Conservation (phyloP, 2,797 vertebrate species). For the Kryptopterus vitreolus region DNA sequence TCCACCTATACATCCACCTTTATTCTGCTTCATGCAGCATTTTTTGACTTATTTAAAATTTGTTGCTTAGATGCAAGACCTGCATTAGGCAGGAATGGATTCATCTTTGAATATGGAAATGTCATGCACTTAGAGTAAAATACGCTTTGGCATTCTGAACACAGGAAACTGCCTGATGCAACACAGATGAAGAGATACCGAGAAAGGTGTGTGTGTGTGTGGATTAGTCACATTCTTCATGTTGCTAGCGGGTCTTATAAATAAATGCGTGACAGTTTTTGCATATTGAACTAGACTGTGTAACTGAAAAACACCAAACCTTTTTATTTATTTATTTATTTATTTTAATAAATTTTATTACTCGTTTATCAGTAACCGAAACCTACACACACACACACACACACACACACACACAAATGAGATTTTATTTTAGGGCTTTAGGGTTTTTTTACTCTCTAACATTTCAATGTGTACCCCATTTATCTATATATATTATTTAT, state of each 20-base stretch:
- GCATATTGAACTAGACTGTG: conserved; percentile 19
- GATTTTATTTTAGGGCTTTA: too few relatives aligned
- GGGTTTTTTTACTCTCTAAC: too few relatives aligned
- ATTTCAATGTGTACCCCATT: too few relatives aligned
- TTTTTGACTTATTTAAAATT: neutral
- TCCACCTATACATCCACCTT: neutral
- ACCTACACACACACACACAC: too few relatives aligned
- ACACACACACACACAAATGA: too few relatives aligned
- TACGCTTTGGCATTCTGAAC: neutral
- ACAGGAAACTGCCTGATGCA: neutral
- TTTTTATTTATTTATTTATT: too few relatives aligned
- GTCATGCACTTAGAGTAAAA: neutral
- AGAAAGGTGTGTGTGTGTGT: conserved; percentile 5
- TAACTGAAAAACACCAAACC: neutral
- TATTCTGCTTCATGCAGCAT: neutral
- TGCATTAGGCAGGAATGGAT: neutral
- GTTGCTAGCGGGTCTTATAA: conserved; percentile 7
- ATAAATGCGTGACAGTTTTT: conserved; percentile 23
- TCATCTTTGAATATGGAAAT: conserved; percentile 1
- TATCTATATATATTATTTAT: neutral
- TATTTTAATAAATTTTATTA: conserved; percentile 4
- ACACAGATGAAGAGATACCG: conserved; percentile 15
- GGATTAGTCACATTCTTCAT: conserved; percentile 4
- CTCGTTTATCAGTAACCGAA: conserved; percentile 19
- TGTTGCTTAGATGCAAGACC: too few relatives aligned